phyloP scores from a whole-genome alignment of 2,888 invertebrate species.

The Hemithea aestivaria region DNA sequence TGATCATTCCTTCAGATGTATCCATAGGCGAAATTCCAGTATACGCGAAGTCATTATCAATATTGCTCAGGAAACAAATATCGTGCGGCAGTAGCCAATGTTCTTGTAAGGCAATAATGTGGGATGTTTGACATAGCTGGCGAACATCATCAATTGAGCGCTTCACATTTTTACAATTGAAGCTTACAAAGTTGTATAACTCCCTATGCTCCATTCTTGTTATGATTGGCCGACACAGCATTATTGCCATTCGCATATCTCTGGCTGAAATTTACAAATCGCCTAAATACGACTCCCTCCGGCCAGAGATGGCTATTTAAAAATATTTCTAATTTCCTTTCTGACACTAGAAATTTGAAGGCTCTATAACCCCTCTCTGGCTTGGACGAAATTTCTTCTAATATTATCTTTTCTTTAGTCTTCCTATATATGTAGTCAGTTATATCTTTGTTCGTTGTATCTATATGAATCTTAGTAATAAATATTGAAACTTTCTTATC shows the following conservation, averaged over 20 bases:
- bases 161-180: slow-evolving; percentile 4
- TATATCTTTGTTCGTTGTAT: too few relatives aligned
- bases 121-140: background rate
- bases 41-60: background rate
- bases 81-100: slow-evolving; percentile 9
- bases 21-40: slow-evolving; percentile 6
- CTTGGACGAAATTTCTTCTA: too few relatives aligned
- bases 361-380: too few relatives aligned
- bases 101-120: too few relatives aligned
- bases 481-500: too few relatives aligned
- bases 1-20: background rate
- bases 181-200: too few relatives aligned
- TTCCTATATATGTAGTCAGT: too few relatives aligned
- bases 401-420: too few relatives aligned
- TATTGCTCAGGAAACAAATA: slow-evolving; percentile 4
- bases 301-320: slow-evolving; percentile 9
- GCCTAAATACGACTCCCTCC: slow-evolving; percentile 4
- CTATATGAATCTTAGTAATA: too few relatives aligned
- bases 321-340: background rate
- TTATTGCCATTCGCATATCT: background rate
- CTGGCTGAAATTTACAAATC: slow-evolving; percentile 3
- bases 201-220: background rate
- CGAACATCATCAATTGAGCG: slow-evolving; percentile 1
- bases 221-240: slow-evolving; percentile 3
- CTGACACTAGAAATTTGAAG: too few relatives aligned